Evolutionary conservation across 2,113 vertebrate genomes (phyloP), one percentile per base, ranked within the genome.

Genomic region (Polypterus senegalus): DNA sequence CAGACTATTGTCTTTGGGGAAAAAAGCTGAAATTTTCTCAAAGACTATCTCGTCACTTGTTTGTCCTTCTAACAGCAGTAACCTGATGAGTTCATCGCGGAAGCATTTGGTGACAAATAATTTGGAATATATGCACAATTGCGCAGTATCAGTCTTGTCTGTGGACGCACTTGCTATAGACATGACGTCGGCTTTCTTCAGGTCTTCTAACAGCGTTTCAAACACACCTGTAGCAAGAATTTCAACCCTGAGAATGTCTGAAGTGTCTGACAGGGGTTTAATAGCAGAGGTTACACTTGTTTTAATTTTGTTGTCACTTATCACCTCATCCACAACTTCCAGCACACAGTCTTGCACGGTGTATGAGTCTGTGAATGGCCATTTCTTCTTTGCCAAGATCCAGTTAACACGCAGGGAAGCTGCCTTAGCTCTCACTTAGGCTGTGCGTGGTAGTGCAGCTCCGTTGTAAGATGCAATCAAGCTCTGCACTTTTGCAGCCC

Each of bases 331-430:
- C 7, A 65, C 3, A 3, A 59, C 44, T 4, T 56, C 63, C 8
- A 63, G 46, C 57, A 69, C 60, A 46, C 61, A 69, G 7, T 69
- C 67, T 55, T 65, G 65, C 43, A 69, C 56, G 7, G 61, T 65
- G 27, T 69, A 52, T 11, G 68, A 66, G 52, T 66, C 57, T 45
- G 56, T 58, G 49, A 68, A 68, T 47, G 67, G 53, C 46, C 45
- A 57, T 59, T 68, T 68, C n/a, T 65, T 69, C 10, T 60, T 60
- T 55, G 60, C 48, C 49, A 69, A 45, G 9, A 62, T 65, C 63
- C 63, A 65, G 46, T 49, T n/a, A 47, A 65, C 60, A 48, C 8
- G 59, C 11, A 65, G n/a, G 27, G 27, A 27, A 27, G 61, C 65
- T 54, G 65, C 65, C 2, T 49, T 63, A 45, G 51, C 49, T 59